These are phyloP conservation scores for Xestia c-nigrum DNA, from an alignment of 2,888 invertebrate species.

Conservation along the genomic window DNA sequence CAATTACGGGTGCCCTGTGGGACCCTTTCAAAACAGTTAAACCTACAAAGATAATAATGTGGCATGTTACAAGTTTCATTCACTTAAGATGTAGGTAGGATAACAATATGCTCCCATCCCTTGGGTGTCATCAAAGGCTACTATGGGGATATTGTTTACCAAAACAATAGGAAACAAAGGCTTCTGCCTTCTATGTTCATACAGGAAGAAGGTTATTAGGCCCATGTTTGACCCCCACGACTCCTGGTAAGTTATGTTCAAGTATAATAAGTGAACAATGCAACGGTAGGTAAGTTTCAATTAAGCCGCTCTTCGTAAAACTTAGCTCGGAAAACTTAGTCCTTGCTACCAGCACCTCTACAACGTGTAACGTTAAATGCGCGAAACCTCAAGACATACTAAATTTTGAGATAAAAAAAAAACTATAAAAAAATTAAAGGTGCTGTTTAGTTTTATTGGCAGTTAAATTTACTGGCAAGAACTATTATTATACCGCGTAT, in stretches of 20 bases:
- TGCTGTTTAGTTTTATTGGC: too few species aligned
- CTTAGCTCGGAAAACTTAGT: not conserved
- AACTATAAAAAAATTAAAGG: too few species aligned
- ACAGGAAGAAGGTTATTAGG: not conserved
- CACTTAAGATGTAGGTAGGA: not conserved
- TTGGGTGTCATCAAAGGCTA: slow-evolving; percentile 3
- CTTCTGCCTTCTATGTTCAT: not conserved
- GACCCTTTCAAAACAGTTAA: slow-evolving; percentile 15
- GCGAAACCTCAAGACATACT: too few species aligned
- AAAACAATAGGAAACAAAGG: slow-evolving; percentile 17
- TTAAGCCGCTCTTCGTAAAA: not conserved
- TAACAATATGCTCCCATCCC: slow-evolving; percentile 8
- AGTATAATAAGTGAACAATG: not conserved
- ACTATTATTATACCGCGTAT: too few species aligned
- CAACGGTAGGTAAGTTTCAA: too few species aligned
- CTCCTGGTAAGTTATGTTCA: not conserved
- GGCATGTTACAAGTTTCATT: not conserved
- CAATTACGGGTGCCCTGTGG: not conserved
- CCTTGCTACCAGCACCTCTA: not conserved
- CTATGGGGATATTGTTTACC: not conserved
- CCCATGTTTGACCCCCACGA: not conserved
- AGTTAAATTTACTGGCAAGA: too few species aligned
- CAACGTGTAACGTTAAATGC: too few species aligned
- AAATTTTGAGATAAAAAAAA: too few species aligned
- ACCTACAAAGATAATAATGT: not conserved